These are phyloP conservation scores for Orthonyx spaldingii DNA, from an alignment of 2,113 vertebrate species.

Conservation along the genomic window DNA sequence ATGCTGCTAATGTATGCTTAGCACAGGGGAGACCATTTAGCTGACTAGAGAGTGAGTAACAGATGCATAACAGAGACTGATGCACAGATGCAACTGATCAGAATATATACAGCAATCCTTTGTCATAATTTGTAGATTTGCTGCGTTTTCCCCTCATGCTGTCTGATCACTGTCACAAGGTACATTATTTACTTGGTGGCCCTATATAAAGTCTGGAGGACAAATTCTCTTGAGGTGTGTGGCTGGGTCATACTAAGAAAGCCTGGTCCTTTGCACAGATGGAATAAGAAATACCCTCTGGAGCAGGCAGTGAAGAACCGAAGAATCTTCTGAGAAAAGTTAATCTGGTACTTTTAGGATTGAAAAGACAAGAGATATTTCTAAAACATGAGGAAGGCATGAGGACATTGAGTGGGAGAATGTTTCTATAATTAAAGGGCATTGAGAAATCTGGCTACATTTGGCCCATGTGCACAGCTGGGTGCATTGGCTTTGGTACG, in stretches of 20 bases:
- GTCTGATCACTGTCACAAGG: not conserved
- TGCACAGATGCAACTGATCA: not conserved
- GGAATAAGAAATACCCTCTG: not conserved
- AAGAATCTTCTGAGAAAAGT: not conserved
- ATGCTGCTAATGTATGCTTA: not conserved
- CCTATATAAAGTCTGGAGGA: not conserved
- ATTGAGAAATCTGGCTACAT: not conserved
- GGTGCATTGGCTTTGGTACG: not conserved
- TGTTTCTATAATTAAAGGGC: not conserved
- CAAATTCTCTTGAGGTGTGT: not conserved
- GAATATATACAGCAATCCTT: not conserved
- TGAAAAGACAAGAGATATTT: not conserved
- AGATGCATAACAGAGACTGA: accelerated
- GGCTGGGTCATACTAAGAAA: not conserved
- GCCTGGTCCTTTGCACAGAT: not conserved
- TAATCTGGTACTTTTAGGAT: not conserved
- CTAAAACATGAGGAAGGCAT: not conserved
- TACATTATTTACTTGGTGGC: not conserved
- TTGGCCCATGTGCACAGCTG: accelerated
- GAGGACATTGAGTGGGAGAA: not conserved
- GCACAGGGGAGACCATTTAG: not conserved
- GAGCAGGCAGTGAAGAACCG: not conserved
- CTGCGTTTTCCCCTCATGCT: not conserved
- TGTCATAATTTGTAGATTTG: not conserved
- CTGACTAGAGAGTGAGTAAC: not conserved